Evolutionary conservation across 2,888 invertebrate genomes (phyloP).

Genomic region (Chaitophorus viminalis): DNA sequence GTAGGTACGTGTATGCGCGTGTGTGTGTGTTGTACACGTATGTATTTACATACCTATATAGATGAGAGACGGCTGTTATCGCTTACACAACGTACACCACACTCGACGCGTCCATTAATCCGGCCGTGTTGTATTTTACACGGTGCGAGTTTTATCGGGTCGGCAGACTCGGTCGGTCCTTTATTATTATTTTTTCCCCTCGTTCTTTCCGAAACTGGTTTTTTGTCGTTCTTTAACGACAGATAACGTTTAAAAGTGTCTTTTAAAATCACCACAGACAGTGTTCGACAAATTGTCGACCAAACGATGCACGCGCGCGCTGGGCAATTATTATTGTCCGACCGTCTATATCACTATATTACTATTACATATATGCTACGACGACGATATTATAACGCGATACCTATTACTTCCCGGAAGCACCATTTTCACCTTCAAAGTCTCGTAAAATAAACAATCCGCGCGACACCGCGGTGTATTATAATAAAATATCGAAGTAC

Average conservation of each 20-base stretch:
- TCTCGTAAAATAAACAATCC: too few species aligned
- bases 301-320: neutral
- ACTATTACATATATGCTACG: too few species aligned
- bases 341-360: neutral
- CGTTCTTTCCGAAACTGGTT: conserved; percentile 39
- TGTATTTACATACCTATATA: neutral
- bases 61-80: conserved; percentile 30
- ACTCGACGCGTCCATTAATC: conserved; percentile 53
- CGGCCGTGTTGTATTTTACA: conserved; percentile 38
- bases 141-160: conserved; percentile 29
- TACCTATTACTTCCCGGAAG: neutral
- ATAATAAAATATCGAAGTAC: too few species aligned
- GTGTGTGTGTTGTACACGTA: neutral
- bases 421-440: neutral
- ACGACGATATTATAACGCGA: neutral
- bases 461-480: too few species aligned
- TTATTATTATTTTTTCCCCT: neutral
- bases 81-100: conserved; percentile 9
- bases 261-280: conserved; percentile 38
- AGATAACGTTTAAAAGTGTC: conserved; percentile 48
- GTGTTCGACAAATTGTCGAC: conserved; percentile 43
- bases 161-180: conserved; percentile 32
- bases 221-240: conserved; percentile 11
- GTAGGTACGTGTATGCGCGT: neutral
- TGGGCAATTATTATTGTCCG: neutral